phyloP scores from a whole-genome alignment of 2,888 invertebrate genomes.

The Cephonodes hylas region DNA sequence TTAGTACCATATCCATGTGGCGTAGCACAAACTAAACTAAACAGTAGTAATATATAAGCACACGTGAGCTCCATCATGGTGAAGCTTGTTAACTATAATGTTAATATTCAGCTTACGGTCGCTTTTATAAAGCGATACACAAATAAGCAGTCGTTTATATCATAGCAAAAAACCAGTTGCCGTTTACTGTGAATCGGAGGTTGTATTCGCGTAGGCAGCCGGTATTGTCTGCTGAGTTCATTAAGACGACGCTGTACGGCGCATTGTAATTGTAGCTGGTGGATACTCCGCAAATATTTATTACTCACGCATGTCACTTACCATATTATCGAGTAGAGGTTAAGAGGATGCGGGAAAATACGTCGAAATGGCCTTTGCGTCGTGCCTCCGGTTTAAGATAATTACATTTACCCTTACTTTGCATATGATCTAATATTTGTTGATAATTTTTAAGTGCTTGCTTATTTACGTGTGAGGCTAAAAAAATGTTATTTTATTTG shows the following conservation, averaged over 20 bases:
- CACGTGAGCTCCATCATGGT: conserved; percentile 68
- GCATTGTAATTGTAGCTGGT: conserved; percentile 40
- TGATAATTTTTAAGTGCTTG: no score
- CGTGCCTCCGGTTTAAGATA: conserved; percentile 29
- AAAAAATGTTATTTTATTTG: no score
- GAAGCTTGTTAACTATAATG: conserved; percentile 70
- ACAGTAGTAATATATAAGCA: conserved; percentile 54
- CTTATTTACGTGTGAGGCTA: no score
- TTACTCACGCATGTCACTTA: conserved; percentile 41
- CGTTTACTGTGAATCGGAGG: conserved; percentile 67
- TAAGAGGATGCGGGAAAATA: conserved; percentile 37
- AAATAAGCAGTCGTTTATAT: conserved; percentile 65
- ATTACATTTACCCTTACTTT: not conserved
- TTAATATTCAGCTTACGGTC: conserved; percentile 51
- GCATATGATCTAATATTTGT: not conserved
- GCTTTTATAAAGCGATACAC: conserved; percentile 76
- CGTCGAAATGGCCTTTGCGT: conserved; percentile 32
- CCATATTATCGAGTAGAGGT: conserved; percentile 26
- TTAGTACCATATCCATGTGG: conserved; percentile 70
- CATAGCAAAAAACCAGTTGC: conserved; percentile 72
- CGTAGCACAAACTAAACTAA: conserved; percentile 51
- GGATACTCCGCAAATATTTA: conserved; percentile 39
- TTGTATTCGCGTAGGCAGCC: conserved; percentile 57
- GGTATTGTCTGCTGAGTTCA: conserved; percentile 53
- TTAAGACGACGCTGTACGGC: conserved; percentile 38